phyloP scores from a whole-genome alignment of 2,113 vertebrate species.

The Corythoichthys haematopterus region DNA sequence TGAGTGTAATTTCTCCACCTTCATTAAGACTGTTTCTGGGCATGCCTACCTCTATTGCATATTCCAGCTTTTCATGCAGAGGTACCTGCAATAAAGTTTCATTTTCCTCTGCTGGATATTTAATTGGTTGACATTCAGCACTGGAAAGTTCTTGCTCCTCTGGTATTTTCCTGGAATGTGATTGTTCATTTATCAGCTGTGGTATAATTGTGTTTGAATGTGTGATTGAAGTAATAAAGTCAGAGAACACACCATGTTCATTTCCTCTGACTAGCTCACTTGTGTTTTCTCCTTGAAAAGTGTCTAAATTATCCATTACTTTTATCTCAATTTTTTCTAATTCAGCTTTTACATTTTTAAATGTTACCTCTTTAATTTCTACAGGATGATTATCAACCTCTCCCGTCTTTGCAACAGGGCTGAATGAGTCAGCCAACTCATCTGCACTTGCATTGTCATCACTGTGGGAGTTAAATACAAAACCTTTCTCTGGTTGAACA shows the following conservation, averaged over 20 bases:
- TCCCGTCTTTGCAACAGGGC: too few relatives aligned
- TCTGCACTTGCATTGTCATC: too few relatives aligned
- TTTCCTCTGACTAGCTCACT: not conserved
- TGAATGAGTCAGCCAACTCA: too few relatives aligned
- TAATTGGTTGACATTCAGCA: not conserved
- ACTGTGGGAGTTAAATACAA: too few relatives aligned
- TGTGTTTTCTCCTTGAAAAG: not conserved
- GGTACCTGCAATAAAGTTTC: constrained; percentile 1
- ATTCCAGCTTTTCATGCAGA: constrained; percentile 1
- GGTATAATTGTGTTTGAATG: too few relatives aligned
- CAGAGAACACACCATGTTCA: not conserved
- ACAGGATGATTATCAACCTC: not conserved
- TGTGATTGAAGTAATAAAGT: too few relatives aligned
- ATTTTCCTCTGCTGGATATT: not conserved
- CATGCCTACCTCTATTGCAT: constrained; percentile 3
- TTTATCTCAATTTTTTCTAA: not conserved
- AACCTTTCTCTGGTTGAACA: constrained; percentile 7
- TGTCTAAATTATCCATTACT: not conserved
- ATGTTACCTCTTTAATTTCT: not conserved
- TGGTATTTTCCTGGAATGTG: not conserved
- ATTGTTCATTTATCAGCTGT: not conserved
- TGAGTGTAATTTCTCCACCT: not conserved
- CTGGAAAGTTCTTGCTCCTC: not conserved
- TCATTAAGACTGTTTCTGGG: not conserved
- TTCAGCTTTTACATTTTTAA: not conserved